Percentiles rank a stretch among this genome's conserved stretches.
Conservation (phyloP, 2,888 invertebrate genomes). For the Sinotaia quadrata region DNA sequence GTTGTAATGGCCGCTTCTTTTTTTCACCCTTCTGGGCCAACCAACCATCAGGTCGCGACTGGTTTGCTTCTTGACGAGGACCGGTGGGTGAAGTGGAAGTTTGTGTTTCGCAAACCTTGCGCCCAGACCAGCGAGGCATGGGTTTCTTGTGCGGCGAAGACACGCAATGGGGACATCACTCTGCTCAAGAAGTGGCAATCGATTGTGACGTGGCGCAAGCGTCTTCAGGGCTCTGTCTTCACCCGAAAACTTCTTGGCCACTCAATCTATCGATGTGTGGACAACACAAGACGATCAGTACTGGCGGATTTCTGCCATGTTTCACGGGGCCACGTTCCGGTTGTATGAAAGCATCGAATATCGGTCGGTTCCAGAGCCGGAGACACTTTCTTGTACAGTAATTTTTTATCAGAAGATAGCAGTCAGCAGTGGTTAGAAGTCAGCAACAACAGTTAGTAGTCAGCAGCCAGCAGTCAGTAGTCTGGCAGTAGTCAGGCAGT, state of each 20-base stretch:
- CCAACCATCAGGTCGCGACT: neutral
- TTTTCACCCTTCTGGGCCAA: neutral
- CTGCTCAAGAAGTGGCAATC: conserved; percentile 33
- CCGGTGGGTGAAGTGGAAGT: neutral
- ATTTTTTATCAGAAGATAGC: too few species aligned
- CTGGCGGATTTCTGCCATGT: too few species aligned
- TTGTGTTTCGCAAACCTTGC: neutral
- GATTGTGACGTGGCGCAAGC: conserved; percentile 27
- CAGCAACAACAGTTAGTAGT: too few species aligned
- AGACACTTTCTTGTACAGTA: too few species aligned
- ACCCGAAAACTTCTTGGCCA: neutral
- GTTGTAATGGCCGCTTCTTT: neutral
- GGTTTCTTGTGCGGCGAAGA: neutral
- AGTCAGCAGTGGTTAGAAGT: too few species aligned
- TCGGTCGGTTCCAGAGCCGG: too few species aligned
- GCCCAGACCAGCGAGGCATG: neutral
- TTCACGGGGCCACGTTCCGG: too few species aligned
- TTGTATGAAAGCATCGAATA: too few species aligned
- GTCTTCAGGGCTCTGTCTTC: neutral
- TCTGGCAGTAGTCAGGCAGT: too few species aligned
- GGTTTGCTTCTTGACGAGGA: neutral
- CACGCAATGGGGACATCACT: conserved; percentile 38
- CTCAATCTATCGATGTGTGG: neutral
- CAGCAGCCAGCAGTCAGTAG: too few species aligned
- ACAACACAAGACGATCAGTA: too few species aligned